Evolutionary conservation across 2,797 vertebrate species (phyloP), one percentile per base, ranked within the genome.

Genomic region (Diplodus puntazzo): DNA sequence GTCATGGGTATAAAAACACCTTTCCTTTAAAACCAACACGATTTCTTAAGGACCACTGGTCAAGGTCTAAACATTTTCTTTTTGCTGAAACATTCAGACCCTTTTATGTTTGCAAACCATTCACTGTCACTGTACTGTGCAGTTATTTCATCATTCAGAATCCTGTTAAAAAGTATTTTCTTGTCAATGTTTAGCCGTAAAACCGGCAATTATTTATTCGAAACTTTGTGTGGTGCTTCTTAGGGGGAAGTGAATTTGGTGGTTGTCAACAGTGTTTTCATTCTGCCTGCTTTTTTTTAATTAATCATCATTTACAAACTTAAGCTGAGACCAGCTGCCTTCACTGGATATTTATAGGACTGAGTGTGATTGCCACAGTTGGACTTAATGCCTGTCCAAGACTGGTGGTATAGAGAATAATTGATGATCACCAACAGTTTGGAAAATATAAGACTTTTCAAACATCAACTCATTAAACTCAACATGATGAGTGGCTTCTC

Each of bases 1-100:
- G 66, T 6, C 12, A 53, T 20, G 11, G 21, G 13, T 30, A 57
- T 23, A 53, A 69, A 83, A 21, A 81, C 48, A n/a, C 46, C n/a
- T 66, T 61, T 20, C 39, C 61, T 68, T 64, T 58, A 9, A 25
- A 50, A 59, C 43, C 3, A 34, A 64, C 27, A 67, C 18, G 4
- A 61, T 25, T 62, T 74, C 46, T 2, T 57, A 20, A 77, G 39
- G 34, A 69, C 34, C 45, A 11, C n/a, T 61, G 16, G 34, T 66
- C 23, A 69, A 58, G 59, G 34, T 64, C 23, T 25, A 42, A 18
- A 61, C 17, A 16, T 5, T 9, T 39, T 8, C 11, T 8, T 18
- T 71, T 25, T 48, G 39, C 17, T 58, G 18, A 77, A 17, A 62
- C n/a, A 27, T 57, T 62, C 30, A 52, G 34, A 72, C 23, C 21